Percentiles rank a stretch among this genome's conserved stretches.
phyloP scores from a whole-genome alignment of 2,797 vertebrate species.

The Peromyscus aztecus region DNA sequence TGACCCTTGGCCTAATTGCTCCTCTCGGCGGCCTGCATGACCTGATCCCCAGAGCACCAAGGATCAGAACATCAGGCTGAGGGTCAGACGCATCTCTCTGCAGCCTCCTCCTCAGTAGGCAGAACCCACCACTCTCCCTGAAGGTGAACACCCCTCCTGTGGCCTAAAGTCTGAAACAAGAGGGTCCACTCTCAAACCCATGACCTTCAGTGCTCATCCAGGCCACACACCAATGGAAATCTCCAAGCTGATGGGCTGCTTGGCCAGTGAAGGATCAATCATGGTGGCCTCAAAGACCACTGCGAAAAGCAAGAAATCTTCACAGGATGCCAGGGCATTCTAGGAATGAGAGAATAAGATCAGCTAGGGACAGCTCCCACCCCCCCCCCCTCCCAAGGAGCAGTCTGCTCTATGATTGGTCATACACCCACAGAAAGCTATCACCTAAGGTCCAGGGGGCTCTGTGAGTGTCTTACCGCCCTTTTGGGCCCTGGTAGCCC shows the following conservation, averaged over 20 bases:
- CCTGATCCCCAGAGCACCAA: conserved; percentile 7
- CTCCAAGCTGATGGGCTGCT: conserved; percentile 92
- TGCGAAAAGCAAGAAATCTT: conserved; percentile 95
- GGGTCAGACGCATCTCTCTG: not conserved
- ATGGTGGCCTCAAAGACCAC: conserved; percentile 96
- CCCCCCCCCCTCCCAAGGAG: not conserved
- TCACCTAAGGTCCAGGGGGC: not conserved
- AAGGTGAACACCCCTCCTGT: not conserved
- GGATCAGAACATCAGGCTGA: not conserved
- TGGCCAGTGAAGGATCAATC: conserved; percentile 92
- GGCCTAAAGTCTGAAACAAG: not conserved
- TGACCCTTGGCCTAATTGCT: not conserved
- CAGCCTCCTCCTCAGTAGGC: not conserved
- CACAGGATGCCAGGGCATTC: conserved; percentile 91
- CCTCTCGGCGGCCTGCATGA: conserved; percentile 53
- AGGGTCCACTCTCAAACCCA: not conserved
- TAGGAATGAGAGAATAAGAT: conserved; percentile 81
- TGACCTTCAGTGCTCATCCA: not conserved
- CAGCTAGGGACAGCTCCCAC: not conserved
- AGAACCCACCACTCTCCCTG: not conserved
- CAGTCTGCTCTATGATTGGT: rapidly evolving
- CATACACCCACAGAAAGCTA: not conserved
- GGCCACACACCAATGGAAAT: conserved; percentile 93
- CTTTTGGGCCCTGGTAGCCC: not conserved
- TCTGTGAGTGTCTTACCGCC: not conserved